Percentiles rank a stretch among this genome's conserved stretches.
Conservation (phyloP, 2,888 invertebrate genomes). For the Chaitophorus viminalis region DNA sequence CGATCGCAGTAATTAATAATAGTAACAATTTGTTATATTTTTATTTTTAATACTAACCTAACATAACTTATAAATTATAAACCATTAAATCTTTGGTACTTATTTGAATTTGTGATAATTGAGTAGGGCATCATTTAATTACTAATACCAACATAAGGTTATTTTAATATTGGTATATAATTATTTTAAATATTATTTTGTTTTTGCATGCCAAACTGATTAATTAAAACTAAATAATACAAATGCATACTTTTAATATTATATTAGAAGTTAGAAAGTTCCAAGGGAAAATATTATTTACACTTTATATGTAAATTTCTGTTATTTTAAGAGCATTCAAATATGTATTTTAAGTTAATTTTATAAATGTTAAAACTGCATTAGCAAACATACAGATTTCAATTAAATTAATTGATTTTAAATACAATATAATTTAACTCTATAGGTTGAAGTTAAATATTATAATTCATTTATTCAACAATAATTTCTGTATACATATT, state of each 20-base stretch:
- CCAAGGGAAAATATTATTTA: background rate
- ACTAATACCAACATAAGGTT: too few relatives aligned
- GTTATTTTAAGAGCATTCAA: slow-evolving; percentile 26
- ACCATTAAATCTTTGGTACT: too few relatives aligned
- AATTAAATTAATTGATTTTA: slow-evolving; percentile 23
- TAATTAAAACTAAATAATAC: background rate
- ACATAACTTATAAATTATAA: too few relatives aligned
- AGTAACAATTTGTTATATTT: too few relatives aligned
- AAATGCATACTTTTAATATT: too few relatives aligned
- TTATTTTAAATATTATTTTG: background rate
- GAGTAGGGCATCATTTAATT: too few relatives aligned
- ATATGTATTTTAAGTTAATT: slow-evolving; percentile 13
- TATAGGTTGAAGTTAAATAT: slow-evolving; percentile 20
- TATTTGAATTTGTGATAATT: too few relatives aligned
- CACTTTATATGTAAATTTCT: slow-evolving; percentile 21
- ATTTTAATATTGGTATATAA: background rate
- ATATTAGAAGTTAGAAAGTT: too few relatives aligned
- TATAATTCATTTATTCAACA: background rate
- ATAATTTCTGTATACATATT: background rate
- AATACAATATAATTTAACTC: background rate
- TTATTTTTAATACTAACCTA: too few relatives aligned
- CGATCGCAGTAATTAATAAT: too few relatives aligned
- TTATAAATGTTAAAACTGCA: background rate
- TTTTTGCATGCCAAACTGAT: background rate
- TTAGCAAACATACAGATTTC: slow-evolving; percentile 8